These are phyloP conservation scores for Channa maculata DNA, from an alignment of 2,113 vertebrate species.

Conservation along the genomic window DNA sequence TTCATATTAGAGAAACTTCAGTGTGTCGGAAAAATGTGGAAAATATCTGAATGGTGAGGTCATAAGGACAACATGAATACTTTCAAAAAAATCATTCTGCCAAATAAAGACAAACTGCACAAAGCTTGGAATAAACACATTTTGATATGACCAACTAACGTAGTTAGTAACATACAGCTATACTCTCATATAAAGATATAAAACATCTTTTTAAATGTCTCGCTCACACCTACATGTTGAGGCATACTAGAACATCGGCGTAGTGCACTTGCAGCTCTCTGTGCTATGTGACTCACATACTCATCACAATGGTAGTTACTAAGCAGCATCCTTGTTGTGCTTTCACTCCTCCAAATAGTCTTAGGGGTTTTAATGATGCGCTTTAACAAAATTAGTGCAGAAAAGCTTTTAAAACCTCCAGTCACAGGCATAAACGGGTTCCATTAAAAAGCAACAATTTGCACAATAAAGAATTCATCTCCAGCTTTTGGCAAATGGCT, in stretches of 20 bases:
- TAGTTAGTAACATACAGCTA: background rate
- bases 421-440: constrained; percentile 27
- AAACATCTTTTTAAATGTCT: background rate
- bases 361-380: constrained; percentile 42
- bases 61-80: background rate
- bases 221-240: constrained; percentile 8
- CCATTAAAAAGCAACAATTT: constrained; percentile 40
- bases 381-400: constrained; percentile 25
- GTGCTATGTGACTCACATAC: constrained; percentile 22
- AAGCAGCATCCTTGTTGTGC: constrained; percentile 41
- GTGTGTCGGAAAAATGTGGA: too few species aligned
- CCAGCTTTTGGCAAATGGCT: constrained; percentile 25
- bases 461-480: constrained; percentile 24
- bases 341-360: constrained; percentile 30
- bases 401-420: constrained; percentile 39
- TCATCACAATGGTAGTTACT: constrained; percentile 43
- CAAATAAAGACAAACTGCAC: background rate
- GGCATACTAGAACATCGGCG: background rate
- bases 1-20: too few species aligned
- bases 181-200: background rate
- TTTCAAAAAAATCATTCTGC: background rate
- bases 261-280: background rate
- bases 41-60: background rate
- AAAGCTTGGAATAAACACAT: background rate
- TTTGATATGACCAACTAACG: background rate